Evolutionary conservation across 1,140 invertebrate species (phyloP).

Genomic region (Adelges cooleyi): DNA sequence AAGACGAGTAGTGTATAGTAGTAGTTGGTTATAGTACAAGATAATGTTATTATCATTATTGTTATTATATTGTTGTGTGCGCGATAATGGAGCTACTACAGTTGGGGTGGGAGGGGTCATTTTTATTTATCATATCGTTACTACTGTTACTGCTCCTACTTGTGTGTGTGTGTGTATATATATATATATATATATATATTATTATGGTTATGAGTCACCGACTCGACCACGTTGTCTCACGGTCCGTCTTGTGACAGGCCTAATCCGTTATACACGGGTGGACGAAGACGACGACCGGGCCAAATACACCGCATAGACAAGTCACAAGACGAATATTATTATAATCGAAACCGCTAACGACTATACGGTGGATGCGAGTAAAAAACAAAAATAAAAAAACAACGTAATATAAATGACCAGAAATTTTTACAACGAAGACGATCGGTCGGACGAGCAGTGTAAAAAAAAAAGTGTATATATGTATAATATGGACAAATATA

Average conservation of each 20-base stretch:
- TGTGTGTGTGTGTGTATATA: too few species aligned
- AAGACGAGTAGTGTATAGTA: too few species aligned
- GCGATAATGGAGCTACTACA: background rate
- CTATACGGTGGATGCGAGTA: background rate
- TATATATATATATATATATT: background rate
- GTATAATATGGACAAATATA: too few species aligned
- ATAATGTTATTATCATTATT: too few species aligned
- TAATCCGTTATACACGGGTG: conserved; percentile 9
- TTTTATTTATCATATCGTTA: conserved; percentile 13
- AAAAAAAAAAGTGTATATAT: background rate
- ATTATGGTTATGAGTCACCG: conserved; percentile 2
- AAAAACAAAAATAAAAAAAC: too few species aligned
- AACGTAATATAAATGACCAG: too few species aligned
- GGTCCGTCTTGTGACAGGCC: background rate
- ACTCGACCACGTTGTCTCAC: background rate
- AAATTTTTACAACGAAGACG: too few species aligned
- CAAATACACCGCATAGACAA: too few species aligned
- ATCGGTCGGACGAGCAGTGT: background rate
- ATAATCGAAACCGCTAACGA: background rate
- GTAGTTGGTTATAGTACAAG: too few species aligned
- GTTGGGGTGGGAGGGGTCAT: background rate
- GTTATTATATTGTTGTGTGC: background rate
- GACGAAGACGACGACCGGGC: background rate
- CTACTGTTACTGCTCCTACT: too few species aligned
- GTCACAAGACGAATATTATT: too few species aligned